Percentiles rank a stretch among this genome's conserved stretches.
phyloP scores from a whole-genome alignment of 1,140 invertebrate species.

The Drosophila malerkotliana region DNA sequence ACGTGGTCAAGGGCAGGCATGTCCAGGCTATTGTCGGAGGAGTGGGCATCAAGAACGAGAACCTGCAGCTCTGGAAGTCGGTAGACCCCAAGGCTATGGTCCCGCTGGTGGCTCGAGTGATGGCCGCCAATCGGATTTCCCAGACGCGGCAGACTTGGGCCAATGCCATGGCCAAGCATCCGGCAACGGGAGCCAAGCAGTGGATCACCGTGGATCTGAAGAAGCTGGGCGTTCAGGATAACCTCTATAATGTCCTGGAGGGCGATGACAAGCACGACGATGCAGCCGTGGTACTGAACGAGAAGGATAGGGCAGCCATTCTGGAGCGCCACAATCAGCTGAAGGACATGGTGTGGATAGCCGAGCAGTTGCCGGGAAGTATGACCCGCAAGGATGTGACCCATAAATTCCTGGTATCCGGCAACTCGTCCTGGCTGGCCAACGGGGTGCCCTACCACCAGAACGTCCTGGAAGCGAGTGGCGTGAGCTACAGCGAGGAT shows the following conservation, averaged over 20 bases:
- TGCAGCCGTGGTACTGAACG: conserved; percentile 85
- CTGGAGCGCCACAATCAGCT: conserved; percentile 81
- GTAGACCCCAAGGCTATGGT: conserved; percentile 86
- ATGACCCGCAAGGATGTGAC: conserved; percentile 89
- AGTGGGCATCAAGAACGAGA: conserved; percentile 86
- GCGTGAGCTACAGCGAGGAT: conserved; percentile 83
- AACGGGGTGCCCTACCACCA: conserved; percentile 92
- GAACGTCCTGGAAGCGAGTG: conserved; percentile 84
- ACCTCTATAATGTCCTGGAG: conserved; percentile 58
- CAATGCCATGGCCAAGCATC: conserved; percentile 87
- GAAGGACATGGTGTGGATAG: conserved; percentile 89
- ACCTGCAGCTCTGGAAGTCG: conserved; percentile 85
- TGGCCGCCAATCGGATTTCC: conserved; percentile 94
- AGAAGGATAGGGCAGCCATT: conserved; percentile 75
- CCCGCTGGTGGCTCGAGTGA: conserved; percentile 91
- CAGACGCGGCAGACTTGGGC: conserved; percentile 90
- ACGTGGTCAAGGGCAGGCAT: conserved; percentile 86
- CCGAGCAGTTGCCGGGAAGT: conserved; percentile 93
- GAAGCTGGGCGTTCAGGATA: conserved; percentile 81
- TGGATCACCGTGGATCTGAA: conserved; percentile 93
- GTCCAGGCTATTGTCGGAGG: conserved; percentile 86
- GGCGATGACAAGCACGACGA: conserved; percentile 72
- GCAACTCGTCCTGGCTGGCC: conserved; percentile 90
- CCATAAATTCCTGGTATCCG: conserved; percentile 85
- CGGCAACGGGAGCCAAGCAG: conserved; percentile 94